These are phyloP conservation scores for Acanthoscelides obtectus DNA, from an alignment of 2,888 invertebrate genomes.

Conservation along the genomic window DNA sequence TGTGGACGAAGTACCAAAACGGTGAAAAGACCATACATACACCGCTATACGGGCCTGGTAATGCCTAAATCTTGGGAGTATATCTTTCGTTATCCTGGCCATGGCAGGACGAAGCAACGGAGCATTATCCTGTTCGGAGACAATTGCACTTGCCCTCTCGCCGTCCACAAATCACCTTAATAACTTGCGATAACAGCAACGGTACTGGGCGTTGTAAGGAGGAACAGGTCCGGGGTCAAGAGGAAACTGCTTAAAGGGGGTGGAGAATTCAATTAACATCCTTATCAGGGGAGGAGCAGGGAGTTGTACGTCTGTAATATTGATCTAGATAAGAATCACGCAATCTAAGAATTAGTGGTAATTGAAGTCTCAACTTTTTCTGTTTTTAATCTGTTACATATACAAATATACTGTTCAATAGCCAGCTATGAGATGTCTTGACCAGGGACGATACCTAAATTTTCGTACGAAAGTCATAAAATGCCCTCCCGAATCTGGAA, in stretches of 20 bases:
- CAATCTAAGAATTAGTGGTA: no score
- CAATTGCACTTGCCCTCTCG: constrained; percentile 37
- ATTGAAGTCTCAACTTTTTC: no score
- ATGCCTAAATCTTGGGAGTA: background rate
- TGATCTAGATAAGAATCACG: no score
- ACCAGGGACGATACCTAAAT: no score
- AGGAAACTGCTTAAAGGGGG: background rate
- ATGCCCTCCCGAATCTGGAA: no score
- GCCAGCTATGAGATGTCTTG: no score
- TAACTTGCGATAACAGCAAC: constrained; percentile 33
- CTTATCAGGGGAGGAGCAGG: background rate
- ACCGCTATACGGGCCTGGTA: background rate
- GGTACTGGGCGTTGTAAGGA: background rate
- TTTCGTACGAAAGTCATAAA: no score
- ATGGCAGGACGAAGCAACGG: background rate
- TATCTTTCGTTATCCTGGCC: background rate
- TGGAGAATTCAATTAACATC: background rate
- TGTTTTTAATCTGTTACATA: no score
- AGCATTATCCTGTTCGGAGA: constrained; percentile 31
- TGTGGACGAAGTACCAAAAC: no score
- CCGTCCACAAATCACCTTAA: constrained; percentile 41
- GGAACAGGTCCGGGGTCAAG: background rate
- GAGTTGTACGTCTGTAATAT: no score
- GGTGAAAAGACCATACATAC: no score
- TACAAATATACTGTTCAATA: no score